Evolutionary conservation across 2,797 vertebrate species (phyloP), one percentile per base, ranked within the genome.

Genomic region (Natrix natrix): DNA sequence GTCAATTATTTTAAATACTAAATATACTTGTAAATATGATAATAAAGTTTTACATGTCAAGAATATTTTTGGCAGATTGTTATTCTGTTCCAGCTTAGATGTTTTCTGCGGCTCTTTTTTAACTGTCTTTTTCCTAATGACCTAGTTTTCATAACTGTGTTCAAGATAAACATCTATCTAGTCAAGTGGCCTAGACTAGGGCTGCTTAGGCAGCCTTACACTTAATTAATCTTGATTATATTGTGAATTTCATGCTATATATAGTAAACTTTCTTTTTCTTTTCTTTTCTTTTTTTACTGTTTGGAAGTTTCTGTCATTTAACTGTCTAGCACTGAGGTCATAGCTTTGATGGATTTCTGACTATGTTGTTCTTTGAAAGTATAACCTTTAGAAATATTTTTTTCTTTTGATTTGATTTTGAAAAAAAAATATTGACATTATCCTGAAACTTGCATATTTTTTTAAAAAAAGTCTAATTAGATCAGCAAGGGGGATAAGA

Each of bases 361-460:
- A 95, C 90, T 90, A 93, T 95, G 32, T 63, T 95, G 93, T 74
- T 2, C 37, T 86, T 88, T 87, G 78, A 14, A 17, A 89, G 89
- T 91, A 89, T 0, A 57, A 95, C 66, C 89, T 87, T 43, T 52
- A 91, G 89, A 90, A 95, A 91, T 96, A 93, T 87, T 95, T 95
- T 60, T 54, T 17, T 88, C 66, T 94, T 96, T 95, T 22, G 24
- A 93, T 92, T 89, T 87, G 52, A 8, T 87, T 87, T 87, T n/a
- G 10, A 90, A 94, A 94, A 88, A 94, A 92, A 93, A 93, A 22
- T 93, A 24, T 26, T 88, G 7, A 48, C 1, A 11, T 48, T 83
- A 83, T 83, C 43, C 43, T 83, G 22, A 48, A 83, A 48, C 78
- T 24, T 55, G 48, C 10, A 32, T 56, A n/a, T 74, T 66, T 92